Conservation (phyloP, 2,888 invertebrate species). For the Leucania comma region DNA sequence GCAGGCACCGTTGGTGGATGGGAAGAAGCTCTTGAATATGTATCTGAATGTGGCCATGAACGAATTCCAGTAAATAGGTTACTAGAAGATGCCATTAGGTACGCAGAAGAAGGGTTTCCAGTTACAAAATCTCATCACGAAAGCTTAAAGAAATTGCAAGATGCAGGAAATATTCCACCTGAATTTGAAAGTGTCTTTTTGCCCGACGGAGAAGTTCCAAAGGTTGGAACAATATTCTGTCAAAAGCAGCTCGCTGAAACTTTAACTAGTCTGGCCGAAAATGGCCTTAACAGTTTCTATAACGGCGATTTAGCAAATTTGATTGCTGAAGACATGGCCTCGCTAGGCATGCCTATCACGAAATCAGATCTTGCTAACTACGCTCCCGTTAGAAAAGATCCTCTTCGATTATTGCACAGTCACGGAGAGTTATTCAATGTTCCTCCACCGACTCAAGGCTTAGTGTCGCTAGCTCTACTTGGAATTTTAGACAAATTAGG, state of each 20-base stretch:
- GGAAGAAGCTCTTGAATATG: slow-evolving; percentile 85
- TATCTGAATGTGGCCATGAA: slow-evolving; percentile 81
- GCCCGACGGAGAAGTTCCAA: slow-evolving; percentile 73
- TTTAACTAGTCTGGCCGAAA: slow-evolving; percentile 74
- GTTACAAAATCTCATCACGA: slow-evolving; percentile 72
- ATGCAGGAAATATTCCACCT: slow-evolving; percentile 46
- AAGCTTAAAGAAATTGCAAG: slow-evolving; percentile 50
- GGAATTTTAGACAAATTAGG: slow-evolving; percentile 82
- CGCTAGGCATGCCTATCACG: slow-evolving; percentile 81
- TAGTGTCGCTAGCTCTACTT: slow-evolving; percentile 81
- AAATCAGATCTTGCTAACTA: slow-evolving; percentile 81
- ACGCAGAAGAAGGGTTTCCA: slow-evolving; percentile 83
- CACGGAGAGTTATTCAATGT: slow-evolving; percentile 81
- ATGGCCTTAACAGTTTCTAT: slow-evolving; percentile 84
- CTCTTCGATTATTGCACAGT: slow-evolving; percentile 78
- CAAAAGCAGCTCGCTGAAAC: slow-evolving; percentile 82
- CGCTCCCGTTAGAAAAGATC: slow-evolving; percentile 76
- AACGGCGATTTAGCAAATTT: slow-evolving; percentile 78
- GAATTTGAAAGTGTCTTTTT: slow-evolving; percentile 75
- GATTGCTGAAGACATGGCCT: slow-evolving; percentile 79
- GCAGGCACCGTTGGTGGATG: slow-evolving; percentile 86
- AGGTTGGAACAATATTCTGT: slow-evolving; percentile 76
- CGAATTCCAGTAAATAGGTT: slow-evolving; percentile 75
- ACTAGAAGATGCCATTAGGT: slow-evolving; percentile 81
- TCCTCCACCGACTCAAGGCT: slow-evolving; percentile 87